These are phyloP conservation scores for Parasteatoda lunata DNA, from an alignment of 2,888 invertebrate species.

Conservation along the genomic window DNA sequence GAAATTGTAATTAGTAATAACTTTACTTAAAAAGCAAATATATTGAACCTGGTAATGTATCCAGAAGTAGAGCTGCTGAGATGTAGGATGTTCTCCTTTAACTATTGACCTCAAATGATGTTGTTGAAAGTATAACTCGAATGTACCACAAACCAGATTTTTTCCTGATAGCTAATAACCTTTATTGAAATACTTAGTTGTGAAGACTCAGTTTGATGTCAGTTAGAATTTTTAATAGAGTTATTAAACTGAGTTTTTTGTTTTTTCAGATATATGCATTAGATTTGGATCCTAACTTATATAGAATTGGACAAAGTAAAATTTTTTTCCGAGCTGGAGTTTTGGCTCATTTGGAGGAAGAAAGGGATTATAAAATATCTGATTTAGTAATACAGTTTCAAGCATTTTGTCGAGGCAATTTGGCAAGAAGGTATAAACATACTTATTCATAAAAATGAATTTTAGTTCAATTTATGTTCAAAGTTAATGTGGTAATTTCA, in stretches of 20 bases:
- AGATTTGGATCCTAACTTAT: slow-evolving; percentile 96
- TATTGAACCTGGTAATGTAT: too few relatives aligned
- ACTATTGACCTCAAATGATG: too few relatives aligned
- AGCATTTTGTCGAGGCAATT: slow-evolving; percentile 94
- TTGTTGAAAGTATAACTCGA: too few relatives aligned
- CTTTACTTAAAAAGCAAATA: too few relatives aligned
- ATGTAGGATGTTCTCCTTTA: too few relatives aligned
- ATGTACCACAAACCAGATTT: too few relatives aligned
- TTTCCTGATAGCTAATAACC: too few relatives aligned
- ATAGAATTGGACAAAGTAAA: slow-evolving; percentile 98
- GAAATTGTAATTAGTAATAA: too few relatives aligned
- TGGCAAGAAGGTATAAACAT: slow-evolving; percentile 83
- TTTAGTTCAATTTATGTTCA: neutral
- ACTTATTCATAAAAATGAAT: neutral
- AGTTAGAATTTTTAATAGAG: neutral
- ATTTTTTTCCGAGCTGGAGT: slow-evolving; percentile 99
- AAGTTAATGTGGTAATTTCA: neutral
- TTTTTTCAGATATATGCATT: slow-evolving; percentile 84
- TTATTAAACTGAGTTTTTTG: neutral
- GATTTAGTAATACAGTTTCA: slow-evolving; percentile 98
- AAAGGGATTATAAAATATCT: slow-evolving; percentile 98
- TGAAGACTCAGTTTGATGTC: neutral
- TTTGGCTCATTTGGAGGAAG: slow-evolving; percentile 98
- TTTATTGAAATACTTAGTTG: too few relatives aligned
- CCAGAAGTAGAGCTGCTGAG: too few relatives aligned